A percentile compares a stretch with the other conserved stretches of the same genome.
Evolutionary conservation across 2,113 vertebrate species (phyloP).

Genomic region (Myotis brandtii): DNA sequence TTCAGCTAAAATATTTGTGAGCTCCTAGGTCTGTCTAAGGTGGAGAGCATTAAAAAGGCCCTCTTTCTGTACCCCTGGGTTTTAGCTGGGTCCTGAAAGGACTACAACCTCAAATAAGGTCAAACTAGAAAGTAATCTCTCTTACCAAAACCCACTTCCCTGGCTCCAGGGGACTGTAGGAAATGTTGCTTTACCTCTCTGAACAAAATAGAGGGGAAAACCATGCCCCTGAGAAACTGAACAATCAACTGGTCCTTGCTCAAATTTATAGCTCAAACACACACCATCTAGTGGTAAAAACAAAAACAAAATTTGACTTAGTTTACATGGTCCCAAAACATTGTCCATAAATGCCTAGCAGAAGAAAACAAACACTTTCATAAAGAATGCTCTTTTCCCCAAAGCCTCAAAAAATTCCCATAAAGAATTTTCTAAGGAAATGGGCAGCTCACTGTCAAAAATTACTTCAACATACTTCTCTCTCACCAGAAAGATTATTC

Average conservation of each 20-base stretch:
- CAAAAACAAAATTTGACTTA: background rate
- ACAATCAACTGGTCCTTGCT: background rate
- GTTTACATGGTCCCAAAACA: background rate
- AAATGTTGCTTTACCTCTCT: background rate
- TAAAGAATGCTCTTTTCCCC: background rate
- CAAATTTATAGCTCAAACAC: constrained; percentile 22
- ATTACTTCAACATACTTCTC: background rate
- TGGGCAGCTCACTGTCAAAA: background rate
- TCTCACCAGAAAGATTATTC: background rate
- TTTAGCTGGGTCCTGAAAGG: constrained; percentile 14
- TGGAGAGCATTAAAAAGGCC: background rate
- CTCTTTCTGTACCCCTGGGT: background rate
- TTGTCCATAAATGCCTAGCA: background rate
- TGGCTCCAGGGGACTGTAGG: background rate
- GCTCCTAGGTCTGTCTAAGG: background rate
- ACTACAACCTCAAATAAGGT: background rate
- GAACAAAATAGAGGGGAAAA: background rate
- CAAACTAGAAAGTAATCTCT: constrained; percentile 3
- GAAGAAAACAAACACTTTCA: background rate
- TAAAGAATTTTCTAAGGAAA: constrained; percentile 29
- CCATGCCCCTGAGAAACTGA: background rate
- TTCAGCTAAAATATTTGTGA: constrained; percentile 24
- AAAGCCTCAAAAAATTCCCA: background rate
- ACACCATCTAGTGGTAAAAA: background rate
- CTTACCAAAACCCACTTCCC: background rate